Conservation (phyloP, 2,888 invertebrate species). For the Gymnoscelis rufifasciata region DNA sequence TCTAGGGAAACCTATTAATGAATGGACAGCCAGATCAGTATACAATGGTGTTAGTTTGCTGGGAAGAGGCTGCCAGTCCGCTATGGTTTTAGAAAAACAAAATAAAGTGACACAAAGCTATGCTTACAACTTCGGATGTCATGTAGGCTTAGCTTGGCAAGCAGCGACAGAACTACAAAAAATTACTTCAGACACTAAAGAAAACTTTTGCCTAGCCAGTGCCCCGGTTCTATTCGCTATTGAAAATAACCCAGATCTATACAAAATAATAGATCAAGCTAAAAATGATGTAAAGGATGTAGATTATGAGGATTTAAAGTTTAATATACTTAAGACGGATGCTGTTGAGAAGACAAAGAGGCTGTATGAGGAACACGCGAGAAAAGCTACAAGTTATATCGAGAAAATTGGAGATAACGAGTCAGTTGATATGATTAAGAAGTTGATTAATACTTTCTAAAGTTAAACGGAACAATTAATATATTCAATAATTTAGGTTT, state of each 20-base stretch:
- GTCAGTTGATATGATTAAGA: conserved; percentile 69
- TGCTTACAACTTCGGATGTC: conserved; percentile 89
- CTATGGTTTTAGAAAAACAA: conserved; percentile 87
- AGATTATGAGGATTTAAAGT: conserved; percentile 81
- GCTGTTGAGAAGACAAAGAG: conserved; percentile 63
- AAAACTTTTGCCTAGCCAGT: conserved; percentile 86
- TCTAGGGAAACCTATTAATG: conserved; percentile 80
- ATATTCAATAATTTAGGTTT: no score
- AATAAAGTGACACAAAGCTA: conserved; percentile 82
- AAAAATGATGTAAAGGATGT: conserved; percentile 82
- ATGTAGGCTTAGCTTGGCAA: conserved; percentile 90
- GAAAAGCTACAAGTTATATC: conserved; percentile 59
- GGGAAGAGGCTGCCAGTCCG: conserved; percentile 89
- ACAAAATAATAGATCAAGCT: conserved; percentile 81
- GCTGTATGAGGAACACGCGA: conserved; percentile 64
- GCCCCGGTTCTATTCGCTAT: conserved; percentile 92
- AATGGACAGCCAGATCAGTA: conserved; percentile 86
- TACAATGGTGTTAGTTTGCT: conserved; percentile 82
- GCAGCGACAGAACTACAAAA: conserved; percentile 72
- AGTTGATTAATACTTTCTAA: conserved; percentile 60
- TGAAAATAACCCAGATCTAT: conserved; percentile 85
- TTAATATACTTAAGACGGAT: conserved; percentile 67
- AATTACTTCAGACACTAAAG: conserved; percentile 79
- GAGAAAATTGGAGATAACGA: conserved; percentile 64
- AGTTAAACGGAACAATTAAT: no score